Evolutionary conservation across 2,888 invertebrate species (phyloP), one percentile per base, ranked within the genome.

Genomic region (Limenitis camilla): DNA sequence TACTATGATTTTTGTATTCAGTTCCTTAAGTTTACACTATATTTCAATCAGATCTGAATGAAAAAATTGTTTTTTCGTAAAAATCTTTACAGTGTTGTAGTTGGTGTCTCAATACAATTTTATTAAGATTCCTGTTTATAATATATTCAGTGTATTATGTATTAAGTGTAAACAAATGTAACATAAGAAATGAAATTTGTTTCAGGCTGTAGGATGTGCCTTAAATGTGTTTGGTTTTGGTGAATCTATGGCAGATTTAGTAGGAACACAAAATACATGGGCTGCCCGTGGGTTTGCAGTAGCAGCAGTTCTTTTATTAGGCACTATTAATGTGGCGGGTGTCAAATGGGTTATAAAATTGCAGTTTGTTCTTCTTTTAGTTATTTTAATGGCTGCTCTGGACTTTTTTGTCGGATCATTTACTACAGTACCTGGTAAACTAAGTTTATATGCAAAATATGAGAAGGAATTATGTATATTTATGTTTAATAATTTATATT

Each of bases 291-390:
- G 93, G 4, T 95, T 98, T 75, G 98, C 96, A 6, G 91, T 95
- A 49, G 92, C 93, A 5, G 96, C 97, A 41, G 94, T 98, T 1
- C 80, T 97, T 41, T 82, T 97, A 35, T 88, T 98, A 11, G 93
- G 96, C 50, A 92, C 94, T 57, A 97, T 98, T 63, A 98, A 99
- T 84, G 90, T 98, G 39, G 97, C 98, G 29, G 98, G 98, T 38
- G 98, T 99, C 0, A 98, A 98, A 77, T 98, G 98, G 97, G 98
- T 99, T 29, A 94, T 99, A 52, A 96, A 98, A 71, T 85, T 98
- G 49, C 98, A 99, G 75, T 96, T 98, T 83, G 85, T 94, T 32
- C 89, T 99, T 40, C 89, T 98, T 28, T 88, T 97, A 62, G 91
- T 97, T 50, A 89, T 99, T 53, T 89, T 97, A 48, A 79, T 97